These are phyloP conservation scores for Scrobipalpa atriplicella DNA, from an alignment of 2,888 invertebrate genomes.

Conservation along the genomic window DNA sequence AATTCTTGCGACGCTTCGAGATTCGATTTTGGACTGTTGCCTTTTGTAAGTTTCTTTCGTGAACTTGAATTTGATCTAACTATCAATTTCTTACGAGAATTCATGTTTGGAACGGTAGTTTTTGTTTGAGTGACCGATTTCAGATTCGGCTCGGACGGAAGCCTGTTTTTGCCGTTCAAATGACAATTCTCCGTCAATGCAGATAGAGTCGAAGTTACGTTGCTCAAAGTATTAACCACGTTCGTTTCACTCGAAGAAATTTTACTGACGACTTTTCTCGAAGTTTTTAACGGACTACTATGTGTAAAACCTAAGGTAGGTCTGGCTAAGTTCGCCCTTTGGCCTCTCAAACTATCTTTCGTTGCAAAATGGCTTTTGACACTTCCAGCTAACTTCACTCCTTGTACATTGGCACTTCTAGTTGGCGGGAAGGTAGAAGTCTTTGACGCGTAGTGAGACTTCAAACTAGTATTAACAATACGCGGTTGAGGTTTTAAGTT, in stretches of 20 bases:
- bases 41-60: constrained; percentile 72
- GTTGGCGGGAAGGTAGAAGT: constrained; percentile 78
- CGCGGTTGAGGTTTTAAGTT: constrained; percentile 69
- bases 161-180: constrained; percentile 72
- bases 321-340: constrained; percentile 72
- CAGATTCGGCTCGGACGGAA: constrained; percentile 70
- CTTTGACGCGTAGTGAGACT: constrained; percentile 69
- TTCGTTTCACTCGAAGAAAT: constrained; percentile 55
- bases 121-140: constrained; percentile 55
- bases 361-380: constrained; percentile 65
- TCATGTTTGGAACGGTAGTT: constrained; percentile 50
- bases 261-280: constrained; percentile 62
- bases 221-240: constrained; percentile 56
- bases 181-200: constrained; percentile 76
- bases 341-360: constrained; percentile 67
- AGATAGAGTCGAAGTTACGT: constrained; percentile 71
- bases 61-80: constrained; percentile 71
- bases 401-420: constrained; percentile 71
- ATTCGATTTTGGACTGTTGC: constrained; percentile 54
- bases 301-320: constrained; percentile 66
- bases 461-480: constrained; percentile 57
- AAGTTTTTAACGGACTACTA: constrained; percentile 69
- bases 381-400: constrained; percentile 52
- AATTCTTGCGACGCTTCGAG: constrained; percentile 69
- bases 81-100: constrained; percentile 70